Conservation (phyloP, 1,140 invertebrate species). For the Formica exsecta region DNA sequence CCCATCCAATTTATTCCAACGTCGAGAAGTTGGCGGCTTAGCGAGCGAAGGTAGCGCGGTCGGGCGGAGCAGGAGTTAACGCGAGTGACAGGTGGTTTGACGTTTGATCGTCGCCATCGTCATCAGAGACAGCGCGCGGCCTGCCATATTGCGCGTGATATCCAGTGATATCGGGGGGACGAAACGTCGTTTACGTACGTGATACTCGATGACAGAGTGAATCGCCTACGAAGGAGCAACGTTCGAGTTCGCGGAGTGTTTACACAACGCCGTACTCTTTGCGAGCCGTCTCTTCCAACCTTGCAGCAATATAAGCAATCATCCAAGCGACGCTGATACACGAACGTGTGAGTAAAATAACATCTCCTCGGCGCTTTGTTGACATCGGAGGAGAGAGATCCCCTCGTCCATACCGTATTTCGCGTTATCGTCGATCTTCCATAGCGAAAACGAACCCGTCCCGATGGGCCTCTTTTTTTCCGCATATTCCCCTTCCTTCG, state of each 20-base stretch:
- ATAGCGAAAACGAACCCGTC: background rate
- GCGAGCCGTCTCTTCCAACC: too few species aligned
- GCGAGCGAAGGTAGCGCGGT: background rate
- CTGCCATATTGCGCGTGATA: slow-evolving; percentile 83
- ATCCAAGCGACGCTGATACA: background rate
- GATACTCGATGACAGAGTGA: slow-evolving; percentile 63
- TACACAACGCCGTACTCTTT: too few species aligned
- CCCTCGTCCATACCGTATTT: background rate
- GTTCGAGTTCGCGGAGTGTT: slow-evolving; percentile 6
- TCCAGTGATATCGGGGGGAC: slow-evolving; percentile 42
- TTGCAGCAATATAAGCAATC: slow-evolving; percentile 10
- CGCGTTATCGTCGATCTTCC: slow-evolving; percentile 20
- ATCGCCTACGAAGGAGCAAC: slow-evolving; percentile 8
- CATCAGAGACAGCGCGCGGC: slow-evolving; percentile 72
- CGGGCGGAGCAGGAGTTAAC: background rate
- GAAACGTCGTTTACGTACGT: slow-evolving; percentile 59
- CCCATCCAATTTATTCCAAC: background rate
- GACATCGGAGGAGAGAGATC: slow-evolving; percentile 58
- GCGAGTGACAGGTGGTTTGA: slow-evolving; percentile 84
- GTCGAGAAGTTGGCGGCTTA: background rate
- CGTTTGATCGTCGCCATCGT: slow-evolving; percentile 80
- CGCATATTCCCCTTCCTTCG: background rate
- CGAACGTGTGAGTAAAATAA: slow-evolving; percentile 59
- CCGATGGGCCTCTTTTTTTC: background rate
- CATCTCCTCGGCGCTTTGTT: slow-evolving; percentile 57